Base-by-base conservation (phyloP, 2,797 vertebrate genomes). In the Rhynchonycteris naso region DNA sequence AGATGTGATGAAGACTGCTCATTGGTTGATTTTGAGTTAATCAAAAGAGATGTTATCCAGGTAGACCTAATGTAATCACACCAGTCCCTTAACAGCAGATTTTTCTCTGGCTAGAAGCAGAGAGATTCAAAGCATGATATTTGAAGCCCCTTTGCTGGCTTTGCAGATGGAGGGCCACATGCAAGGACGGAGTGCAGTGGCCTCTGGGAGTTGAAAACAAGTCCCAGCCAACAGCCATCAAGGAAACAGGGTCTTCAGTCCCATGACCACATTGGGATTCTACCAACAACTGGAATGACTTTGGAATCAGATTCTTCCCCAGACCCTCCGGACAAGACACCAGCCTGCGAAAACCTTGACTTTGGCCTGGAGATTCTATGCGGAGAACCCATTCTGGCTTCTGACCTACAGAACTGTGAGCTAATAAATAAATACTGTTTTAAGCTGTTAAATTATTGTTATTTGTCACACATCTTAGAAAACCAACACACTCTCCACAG, bases 11-110 rank as follows among this genome's bases (percentile, higher is more conserved):
- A 47, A 86, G 5, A 3, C 80, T 65, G 56, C 47, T 63, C 86
- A 80, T 26, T 66, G 56, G 71, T 35, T 94, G 87, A 69, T 58
- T 88, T 24, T 80, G 65, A 91, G 38, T 79, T 83, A 81, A 91
- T 94, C 26, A 38, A 75, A 95, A 93, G 43, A 24, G 76, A 63
- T 47, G 24, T 26, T 79, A 91, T 28, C 21, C 66, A 54, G n/a
- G 63, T 71, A 56, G 52, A 43, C 18, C 66, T 76, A 83, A 94
- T 59, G 28, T 79, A 88, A 96, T 95, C 65, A 68, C 30, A 4
- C 0, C 5, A 12, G 15, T 19, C 14, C 52, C 86, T 84, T 84
- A 63, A 76, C 87, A 76, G 10, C 7, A 59, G 15, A 7, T 2
- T 71, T 93, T 82, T 94, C 50, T 74, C 11, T 66, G 71, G 28